These are phyloP conservation scores for Tinamus guttatus DNA, from an alignment of 2,113 vertebrate species.

Conservation along the genomic window DNA sequence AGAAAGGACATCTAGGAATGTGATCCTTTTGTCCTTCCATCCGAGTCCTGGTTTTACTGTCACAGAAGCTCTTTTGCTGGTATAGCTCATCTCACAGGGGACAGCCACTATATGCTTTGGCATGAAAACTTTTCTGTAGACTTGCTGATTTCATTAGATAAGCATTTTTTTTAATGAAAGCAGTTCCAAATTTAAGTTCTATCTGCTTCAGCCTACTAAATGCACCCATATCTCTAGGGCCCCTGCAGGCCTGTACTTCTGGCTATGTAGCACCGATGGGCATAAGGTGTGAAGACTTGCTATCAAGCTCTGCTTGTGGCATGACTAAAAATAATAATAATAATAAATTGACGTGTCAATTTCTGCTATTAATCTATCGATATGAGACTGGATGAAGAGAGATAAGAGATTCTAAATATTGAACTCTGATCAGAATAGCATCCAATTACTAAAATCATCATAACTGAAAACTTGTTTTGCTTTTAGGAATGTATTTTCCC, in stretches of 20 bases:
- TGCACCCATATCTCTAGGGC: too few relatives aligned
- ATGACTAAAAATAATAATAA: neutral
- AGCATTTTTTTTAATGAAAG: neutral
- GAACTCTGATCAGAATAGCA: neutral
- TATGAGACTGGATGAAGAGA: neutral
- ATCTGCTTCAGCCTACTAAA: neutral
- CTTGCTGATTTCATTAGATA: neutral
- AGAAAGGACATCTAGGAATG: neutral
- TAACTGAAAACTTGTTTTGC: neutral
- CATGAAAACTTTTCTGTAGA: neutral
- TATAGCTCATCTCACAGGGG: neutral
- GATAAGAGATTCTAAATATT: neutral
- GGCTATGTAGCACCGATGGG: neutral
- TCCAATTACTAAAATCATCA: neutral
- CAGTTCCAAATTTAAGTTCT: neutral
- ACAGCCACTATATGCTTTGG: neutral
- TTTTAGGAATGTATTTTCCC: neutral
- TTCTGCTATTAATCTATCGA: neutral
- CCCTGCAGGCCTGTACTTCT: neutral
- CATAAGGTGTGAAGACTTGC: neutral
- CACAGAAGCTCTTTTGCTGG: neutral
- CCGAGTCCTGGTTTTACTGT: rapidly evolving
- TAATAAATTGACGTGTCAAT: neutral
- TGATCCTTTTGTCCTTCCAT: neutral
- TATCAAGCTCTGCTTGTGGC: neutral